phyloP scores from a whole-genome alignment of 2,797 vertebrate genomes.

The Amblyopsis hoosieri region DNA sequence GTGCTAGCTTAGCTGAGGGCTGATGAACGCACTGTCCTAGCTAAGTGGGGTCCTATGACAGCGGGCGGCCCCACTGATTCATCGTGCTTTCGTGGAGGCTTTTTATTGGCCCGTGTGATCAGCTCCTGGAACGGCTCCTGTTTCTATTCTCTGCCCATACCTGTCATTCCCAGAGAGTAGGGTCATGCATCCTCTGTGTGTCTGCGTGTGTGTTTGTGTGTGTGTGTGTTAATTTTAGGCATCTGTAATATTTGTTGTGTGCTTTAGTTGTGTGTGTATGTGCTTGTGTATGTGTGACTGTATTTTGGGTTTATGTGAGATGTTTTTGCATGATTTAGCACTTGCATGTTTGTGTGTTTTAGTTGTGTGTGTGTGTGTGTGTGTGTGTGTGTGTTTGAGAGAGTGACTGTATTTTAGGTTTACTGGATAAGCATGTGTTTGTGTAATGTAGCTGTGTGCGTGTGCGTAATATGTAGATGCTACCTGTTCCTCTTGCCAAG shows the following conservation, averaged over 20 bases:
- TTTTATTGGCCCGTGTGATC: conserved; percentile 38
- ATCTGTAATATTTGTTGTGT: no score
- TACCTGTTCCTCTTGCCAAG: conserved; percentile 61
- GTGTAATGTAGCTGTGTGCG: conserved; percentile 34
- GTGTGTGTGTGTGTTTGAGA: conserved; percentile 1
- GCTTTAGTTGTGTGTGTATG: not conserved
- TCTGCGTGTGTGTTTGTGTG: conserved; percentile 31
- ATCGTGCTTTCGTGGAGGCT: conserved; percentile 48
- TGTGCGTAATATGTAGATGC: conserved; percentile 50
- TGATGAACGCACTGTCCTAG: conserved; percentile 36
- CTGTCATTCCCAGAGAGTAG: conserved; percentile 58
- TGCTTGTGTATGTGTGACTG: conserved; percentile 1
- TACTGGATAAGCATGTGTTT: not conserved
- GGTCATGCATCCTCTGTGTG: conserved; percentile 44
- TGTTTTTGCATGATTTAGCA: no score
- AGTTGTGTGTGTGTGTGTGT: conserved; percentile 2
- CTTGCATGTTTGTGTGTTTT: not conserved
- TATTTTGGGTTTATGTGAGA: not conserved
- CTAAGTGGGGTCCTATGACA: conserved; percentile 47
- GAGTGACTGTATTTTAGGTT: not conserved
- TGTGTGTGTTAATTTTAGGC: conserved; percentile 23
- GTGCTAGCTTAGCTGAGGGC: conserved; percentile 23
- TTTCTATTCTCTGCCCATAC: conserved; percentile 72
- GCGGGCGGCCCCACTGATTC: conserved; percentile 44
- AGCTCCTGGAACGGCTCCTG: conserved; percentile 59